phyloP scores from a whole-genome alignment of 1,140 invertebrate genomes.

The Bradysia coprophila region DNA sequence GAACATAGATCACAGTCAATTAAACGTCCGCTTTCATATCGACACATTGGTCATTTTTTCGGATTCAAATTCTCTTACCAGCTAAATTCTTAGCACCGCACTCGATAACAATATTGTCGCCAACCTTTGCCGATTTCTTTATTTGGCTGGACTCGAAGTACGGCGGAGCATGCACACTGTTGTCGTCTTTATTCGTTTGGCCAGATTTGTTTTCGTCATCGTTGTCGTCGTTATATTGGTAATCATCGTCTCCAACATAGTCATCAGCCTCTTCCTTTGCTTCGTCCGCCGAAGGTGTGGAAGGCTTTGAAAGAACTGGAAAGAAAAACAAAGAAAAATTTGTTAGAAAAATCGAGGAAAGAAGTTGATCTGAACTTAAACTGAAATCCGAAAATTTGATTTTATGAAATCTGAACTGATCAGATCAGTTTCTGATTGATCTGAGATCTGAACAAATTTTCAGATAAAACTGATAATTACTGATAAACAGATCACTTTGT shows the following conservation, averaged over 20 bases:
- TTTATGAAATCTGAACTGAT: no score
- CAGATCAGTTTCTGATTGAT: no score
- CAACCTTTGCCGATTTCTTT: conserved; percentile 9
- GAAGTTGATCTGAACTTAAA: no score
- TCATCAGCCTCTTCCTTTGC: not conserved
- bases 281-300: not conserved
- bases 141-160: conserved; percentile 13
- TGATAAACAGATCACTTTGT: no score
- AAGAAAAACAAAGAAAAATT: not conserved
- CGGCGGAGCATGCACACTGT: conserved; percentile 4
- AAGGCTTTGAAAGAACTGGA: not conserved
- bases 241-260: conserved; percentile 6
- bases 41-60: no score
- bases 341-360: no score
- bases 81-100: conserved; percentile 16
- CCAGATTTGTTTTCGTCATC: conserved; percentile 7
- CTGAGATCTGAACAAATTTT: no score
- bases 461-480: no score
- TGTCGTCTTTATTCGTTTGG: not conserved
- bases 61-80: no score
- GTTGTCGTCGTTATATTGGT: no score
- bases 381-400: no score
- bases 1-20: not conserved
- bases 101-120: conserved; percentile 12
- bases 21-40: not conserved